These are phyloP conservation scores for Lutjanus erythropterus DNA, from an alignment of 2,113 vertebrate genomes.

Conservation along the genomic window DNA sequence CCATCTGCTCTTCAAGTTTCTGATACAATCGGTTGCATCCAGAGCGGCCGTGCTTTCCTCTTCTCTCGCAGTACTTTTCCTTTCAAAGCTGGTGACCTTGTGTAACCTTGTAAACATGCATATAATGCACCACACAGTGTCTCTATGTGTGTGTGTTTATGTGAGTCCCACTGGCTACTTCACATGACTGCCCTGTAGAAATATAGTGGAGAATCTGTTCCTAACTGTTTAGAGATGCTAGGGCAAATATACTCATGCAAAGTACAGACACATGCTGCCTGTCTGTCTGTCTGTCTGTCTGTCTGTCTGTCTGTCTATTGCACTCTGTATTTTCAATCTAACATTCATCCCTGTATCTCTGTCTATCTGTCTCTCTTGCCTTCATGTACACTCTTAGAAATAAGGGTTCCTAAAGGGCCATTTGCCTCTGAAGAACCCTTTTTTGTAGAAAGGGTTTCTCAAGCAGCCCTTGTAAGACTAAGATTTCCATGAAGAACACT, in stretches of 20 bases:
- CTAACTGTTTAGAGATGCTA: conserved; percentile 62
- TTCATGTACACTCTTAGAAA: no score
- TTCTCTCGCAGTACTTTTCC: conserved; percentile 64
- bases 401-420: no score
- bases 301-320: conserved; percentile 16
- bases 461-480: no score
- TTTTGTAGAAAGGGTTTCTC: no score
- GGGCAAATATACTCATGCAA: conserved; percentile 73
- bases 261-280: conserved; percentile 37
- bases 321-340: conserved; percentile 34
- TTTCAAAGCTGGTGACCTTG: conserved; percentile 48
- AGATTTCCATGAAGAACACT: no score
- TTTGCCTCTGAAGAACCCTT: no score
- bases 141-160: conserved; percentile 46
- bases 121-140: conserved; percentile 54
- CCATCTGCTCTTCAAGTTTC: conserved; percentile 68
- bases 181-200: conserved; percentile 48
- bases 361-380: conserved; percentile 14
- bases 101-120: conserved; percentile 57
- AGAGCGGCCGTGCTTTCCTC: conserved; percentile 18
- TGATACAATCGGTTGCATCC: conserved; percentile 27
- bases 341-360: conserved; percentile 39
- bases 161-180: conserved; percentile 38
- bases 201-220: conserved; percentile 69
- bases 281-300: conserved; percentile 12